phyloP scores from a whole-genome alignment of 92 coral and sea anemone genomes.

The Muricea muricata region DNA sequence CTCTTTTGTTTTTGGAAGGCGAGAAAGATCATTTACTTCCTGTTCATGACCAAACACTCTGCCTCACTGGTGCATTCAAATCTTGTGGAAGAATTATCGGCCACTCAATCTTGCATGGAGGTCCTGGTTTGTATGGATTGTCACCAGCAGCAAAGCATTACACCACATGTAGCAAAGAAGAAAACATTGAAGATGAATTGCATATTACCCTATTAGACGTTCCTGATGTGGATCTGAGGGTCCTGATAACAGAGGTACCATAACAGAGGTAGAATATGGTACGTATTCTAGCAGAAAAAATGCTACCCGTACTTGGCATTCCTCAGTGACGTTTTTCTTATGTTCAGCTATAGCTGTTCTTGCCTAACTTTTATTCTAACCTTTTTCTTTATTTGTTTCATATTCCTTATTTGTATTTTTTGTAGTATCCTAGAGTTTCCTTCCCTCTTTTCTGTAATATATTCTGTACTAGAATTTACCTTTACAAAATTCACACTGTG shows the following conservation, averaged over 20 bases:
- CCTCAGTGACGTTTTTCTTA: too few relatives aligned
- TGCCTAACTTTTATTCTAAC: too few relatives aligned
- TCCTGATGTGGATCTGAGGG: slow-evolving; percentile 18
- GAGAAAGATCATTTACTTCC: slow-evolving; percentile 20
- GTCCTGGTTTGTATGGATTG: slow-evolving; percentile 25
- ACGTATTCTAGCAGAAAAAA: neutral
- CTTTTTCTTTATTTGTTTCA: too few relatives aligned
- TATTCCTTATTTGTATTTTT: too few relatives aligned
- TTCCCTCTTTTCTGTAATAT: too few relatives aligned
- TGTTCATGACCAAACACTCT: slow-evolving; percentile 14
- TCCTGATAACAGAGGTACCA: slow-evolving; percentile 10
- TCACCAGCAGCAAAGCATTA: slow-evolving; percentile 31
- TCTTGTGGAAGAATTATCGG: slow-evolving; percentile 30
- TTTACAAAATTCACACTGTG: too few relatives aligned
- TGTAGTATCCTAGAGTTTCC: too few relatives aligned
- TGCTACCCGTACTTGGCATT: too few relatives aligned
- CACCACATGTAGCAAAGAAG: neutral
- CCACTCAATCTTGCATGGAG: slow-evolving; percentile 30
- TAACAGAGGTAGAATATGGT: too few relatives aligned
- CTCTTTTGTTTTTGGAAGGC: slow-evolving; percentile 20
- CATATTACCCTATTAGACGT: slow-evolving; percentile 24
- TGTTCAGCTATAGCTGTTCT: too few relatives aligned
- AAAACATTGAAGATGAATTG: neutral
- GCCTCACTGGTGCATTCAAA: slow-evolving; percentile 34
- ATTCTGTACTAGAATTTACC: too few relatives aligned